Conservation (phyloP, 2,797 vertebrate species). For the Brachyalestes nurse region DNA sequence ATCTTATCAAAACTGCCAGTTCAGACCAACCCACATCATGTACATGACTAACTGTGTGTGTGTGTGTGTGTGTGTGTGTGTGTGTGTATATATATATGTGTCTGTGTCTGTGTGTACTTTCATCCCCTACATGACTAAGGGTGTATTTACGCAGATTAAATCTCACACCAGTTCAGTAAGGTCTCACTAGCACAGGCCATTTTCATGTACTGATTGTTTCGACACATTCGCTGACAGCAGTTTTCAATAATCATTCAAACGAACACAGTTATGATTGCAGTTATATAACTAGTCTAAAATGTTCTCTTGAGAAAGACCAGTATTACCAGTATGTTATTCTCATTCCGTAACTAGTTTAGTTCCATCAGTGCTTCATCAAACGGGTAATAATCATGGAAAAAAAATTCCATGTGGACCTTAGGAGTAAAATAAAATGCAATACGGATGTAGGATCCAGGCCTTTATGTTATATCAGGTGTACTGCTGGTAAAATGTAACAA, state of each 20-base stretch:
- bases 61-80: conserved; percentile 30
- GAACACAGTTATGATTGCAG: background rate
- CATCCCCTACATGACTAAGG: conserved; percentile 42
- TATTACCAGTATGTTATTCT: no score
- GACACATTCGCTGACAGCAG: background rate
- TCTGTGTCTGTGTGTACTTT: conserved; percentile 16
- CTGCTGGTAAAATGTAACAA: no score
- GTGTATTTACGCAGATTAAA: conserved; percentile 47
- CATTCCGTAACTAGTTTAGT: no score
- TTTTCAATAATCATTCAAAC: background rate
- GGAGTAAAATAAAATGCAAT: no score
- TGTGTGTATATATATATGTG: conserved; percentile 13
- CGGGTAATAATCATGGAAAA: no score
- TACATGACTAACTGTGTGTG: conserved; percentile 15
- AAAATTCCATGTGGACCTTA: no score
- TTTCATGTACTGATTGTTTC: conserved; percentile 25
- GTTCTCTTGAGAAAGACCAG: no score
- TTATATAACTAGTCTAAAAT: background rate
- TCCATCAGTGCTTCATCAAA: no score
- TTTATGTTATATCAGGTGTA: no score
- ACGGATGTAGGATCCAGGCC: no score
- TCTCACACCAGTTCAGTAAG: conserved; percentile 25
- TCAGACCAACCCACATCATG: conserved; percentile 34
- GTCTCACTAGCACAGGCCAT: conserved; percentile 18
- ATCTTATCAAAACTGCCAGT: conserved; percentile 56